A percentile compares a stretch with the other conserved stretches of the same genome.
Conservation (phyloP, 2,888 invertebrate species). For the Folsomia candida region DNA sequence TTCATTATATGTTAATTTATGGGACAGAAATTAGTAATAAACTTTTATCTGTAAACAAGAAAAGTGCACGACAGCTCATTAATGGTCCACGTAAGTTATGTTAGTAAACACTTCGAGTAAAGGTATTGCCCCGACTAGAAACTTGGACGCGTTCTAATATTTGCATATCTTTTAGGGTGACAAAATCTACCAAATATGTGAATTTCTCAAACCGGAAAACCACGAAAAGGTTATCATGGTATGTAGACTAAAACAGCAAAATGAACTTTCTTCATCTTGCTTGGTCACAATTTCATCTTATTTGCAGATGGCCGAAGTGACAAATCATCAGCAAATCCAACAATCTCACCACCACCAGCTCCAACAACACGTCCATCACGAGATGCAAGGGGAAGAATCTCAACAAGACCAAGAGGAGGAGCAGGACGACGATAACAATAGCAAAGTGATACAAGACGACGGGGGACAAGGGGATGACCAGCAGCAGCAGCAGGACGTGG, state of each 20-base stretch:
- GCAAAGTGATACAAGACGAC: not conserved
- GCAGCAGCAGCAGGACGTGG: no score
- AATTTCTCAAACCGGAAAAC: slow-evolving; percentile 47
- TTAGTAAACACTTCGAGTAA: not conserved
- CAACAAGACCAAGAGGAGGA: not conserved
- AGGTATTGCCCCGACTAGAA: not conserved
- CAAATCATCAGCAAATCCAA: slow-evolving; percentile 15
- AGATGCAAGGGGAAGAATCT: not conserved
- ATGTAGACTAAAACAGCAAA: not conserved
- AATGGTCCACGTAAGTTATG: slow-evolving; percentile 9
- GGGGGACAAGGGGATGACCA: not conserved
- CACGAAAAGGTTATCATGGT: slow-evolving; percentile 50
- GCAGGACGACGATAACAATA: not conserved
- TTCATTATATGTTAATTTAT: no score
- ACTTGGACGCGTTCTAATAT: no score
- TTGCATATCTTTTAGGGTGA: slow-evolving; percentile 40
- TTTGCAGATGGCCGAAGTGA: slow-evolving; percentile 35
- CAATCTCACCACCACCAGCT: slow-evolving; percentile 5
- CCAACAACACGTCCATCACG: not conserved
- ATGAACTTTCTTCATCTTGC: not conserved
- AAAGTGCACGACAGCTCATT: no score
- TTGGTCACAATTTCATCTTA: not conserved
- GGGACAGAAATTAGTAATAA: no score
- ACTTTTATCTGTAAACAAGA: no score
- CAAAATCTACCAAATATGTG: slow-evolving; percentile 50